Evolutionary conservation across 1,140 invertebrate species (phyloP).

Genomic region (Periplaneta americana): DNA sequence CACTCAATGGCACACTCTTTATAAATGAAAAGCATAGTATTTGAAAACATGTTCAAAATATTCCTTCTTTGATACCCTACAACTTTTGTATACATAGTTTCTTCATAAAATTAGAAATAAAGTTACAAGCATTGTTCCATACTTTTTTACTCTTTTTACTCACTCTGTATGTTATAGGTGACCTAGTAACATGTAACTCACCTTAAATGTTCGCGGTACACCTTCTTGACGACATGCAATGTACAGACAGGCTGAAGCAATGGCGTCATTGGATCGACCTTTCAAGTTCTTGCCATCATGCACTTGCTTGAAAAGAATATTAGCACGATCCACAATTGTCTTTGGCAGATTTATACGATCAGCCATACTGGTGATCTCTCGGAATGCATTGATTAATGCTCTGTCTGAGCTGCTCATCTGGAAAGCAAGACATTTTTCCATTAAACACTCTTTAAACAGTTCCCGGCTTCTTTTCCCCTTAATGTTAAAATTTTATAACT

Average conservation of each 20-base stretch:
- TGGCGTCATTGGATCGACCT: slow-evolving; percentile 95
- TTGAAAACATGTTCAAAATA: too few species aligned
- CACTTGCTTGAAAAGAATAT: slow-evolving; percentile 96
- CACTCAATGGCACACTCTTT: too few species aligned
- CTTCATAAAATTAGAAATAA: too few species aligned
- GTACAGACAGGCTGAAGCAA: slow-evolving; percentile 97
- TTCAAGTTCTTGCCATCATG: slow-evolving; percentile 96
- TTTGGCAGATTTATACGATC: slow-evolving; percentile 95
- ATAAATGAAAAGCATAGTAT: too few species aligned
- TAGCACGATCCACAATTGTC: slow-evolving; percentile 92
- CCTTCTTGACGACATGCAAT: slow-evolving; percentile 98
- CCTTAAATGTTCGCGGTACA: slow-evolving; percentile 97
- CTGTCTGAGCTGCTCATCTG: slow-evolving; percentile 88
- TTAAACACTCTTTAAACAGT: too few species aligned
- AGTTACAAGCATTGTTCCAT: too few species aligned
- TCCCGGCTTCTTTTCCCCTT: too few species aligned
- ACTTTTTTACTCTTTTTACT: too few species aligned
- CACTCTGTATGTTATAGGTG: too few species aligned
- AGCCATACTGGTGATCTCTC: slow-evolving; percentile 96
- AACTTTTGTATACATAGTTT: too few species aligned
- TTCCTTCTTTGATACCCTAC: too few species aligned
- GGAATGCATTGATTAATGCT: slow-evolving; percentile 90
- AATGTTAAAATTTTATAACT: too few species aligned
- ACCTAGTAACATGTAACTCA: slow-evolving; percentile 24
- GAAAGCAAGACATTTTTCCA: slow-evolving; percentile 26